Evolutionary conservation across 1,140 invertebrate species (phyloP), one percentile per base, ranked within the genome.

Genomic region (Dendrolimus kikuchii): DNA sequence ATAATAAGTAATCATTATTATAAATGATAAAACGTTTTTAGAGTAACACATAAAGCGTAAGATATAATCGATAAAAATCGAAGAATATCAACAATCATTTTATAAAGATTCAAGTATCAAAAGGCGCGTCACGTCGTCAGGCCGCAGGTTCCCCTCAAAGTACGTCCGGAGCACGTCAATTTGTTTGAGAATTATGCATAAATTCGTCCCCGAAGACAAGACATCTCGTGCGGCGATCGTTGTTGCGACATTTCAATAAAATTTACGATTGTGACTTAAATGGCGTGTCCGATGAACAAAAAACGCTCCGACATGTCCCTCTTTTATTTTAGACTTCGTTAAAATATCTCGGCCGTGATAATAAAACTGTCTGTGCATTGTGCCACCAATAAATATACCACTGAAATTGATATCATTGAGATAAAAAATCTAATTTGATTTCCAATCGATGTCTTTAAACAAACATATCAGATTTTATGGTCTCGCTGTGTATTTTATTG

Each of bases 171-270:
- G 71, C 58, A 78, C 75, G 80, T 86, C 83, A 86, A 86, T 86
- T 86, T 84, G 83, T 86, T 75, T 84, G 84, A 75, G 83, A 82
- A 84, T 86, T 81, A 86, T 80, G 83, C 75, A 86, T 84, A 86
- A 86, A 86, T 82, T 83, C 81, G 78, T 86, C 74, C 77, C 77
- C 59, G 64, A 70, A 78, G 82, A 83, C 78, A 81, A 80, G 75
- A 72, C 77, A 81, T 83, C 80, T 82, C 76, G 75, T 74, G 73
- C 82, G 74, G 74, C 74, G 78, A 81, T 86, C 77, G 71, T 70
- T 78, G 79, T 78, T 74, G 75, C 74, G 81, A 83, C 81, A 80
- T 83, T 86, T 86, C 80, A 86, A 86, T 86, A 84, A 86, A 84
- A 86, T 86, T 86, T 86, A 86, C 83, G 81, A 81, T 83, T 76